Conservation (phyloP, 1,140 invertebrate genomes). For the Oscheius sp. region DNA sequence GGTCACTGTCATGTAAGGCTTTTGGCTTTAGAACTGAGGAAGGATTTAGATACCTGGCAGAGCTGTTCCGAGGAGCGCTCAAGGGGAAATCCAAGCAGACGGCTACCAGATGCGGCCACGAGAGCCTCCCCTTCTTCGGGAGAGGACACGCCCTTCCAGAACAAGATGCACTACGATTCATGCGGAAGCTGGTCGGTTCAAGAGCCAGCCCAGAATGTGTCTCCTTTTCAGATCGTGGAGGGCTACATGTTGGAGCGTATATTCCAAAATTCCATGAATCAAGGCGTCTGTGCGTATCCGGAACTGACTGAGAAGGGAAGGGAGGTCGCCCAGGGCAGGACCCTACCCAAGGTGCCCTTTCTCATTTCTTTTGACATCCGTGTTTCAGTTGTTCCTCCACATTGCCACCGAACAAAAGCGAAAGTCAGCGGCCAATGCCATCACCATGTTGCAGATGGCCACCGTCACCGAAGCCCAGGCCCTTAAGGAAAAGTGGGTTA, state of each 20-base stretch:
- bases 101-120: conserved; percentile 25
- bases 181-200: conserved; percentile 37
- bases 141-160: conserved; percentile 32
- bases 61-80: conserved; percentile 34
- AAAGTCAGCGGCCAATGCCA: conserved; percentile 13
- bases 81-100: conserved; percentile 35
- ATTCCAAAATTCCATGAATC: conserved; percentile 20
- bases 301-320: conserved; percentile 37
- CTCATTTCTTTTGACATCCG: neutral
- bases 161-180: conserved; percentile 36
- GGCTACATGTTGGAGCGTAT: conserved; percentile 35
- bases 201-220: no score
- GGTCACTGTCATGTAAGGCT: conserved; percentile 31
- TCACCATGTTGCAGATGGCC: conserved; percentile 17
- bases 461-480: conserved; percentile 40
- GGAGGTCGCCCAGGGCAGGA: conserved; percentile 9
- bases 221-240: conserved; percentile 9
- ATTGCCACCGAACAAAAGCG: conserved; percentile 11
- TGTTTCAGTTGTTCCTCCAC: conserved; percentile 38
- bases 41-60: conserved; percentile 32
- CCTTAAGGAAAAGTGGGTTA: conserved; percentile 45
- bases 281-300: conserved; percentile 30
- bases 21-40: neutral
- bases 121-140: conserved; percentile 19
- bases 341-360: conserved; percentile 17